Conservation (phyloP, 2,888 invertebrate genomes). For the Xylota segnis region DNA sequence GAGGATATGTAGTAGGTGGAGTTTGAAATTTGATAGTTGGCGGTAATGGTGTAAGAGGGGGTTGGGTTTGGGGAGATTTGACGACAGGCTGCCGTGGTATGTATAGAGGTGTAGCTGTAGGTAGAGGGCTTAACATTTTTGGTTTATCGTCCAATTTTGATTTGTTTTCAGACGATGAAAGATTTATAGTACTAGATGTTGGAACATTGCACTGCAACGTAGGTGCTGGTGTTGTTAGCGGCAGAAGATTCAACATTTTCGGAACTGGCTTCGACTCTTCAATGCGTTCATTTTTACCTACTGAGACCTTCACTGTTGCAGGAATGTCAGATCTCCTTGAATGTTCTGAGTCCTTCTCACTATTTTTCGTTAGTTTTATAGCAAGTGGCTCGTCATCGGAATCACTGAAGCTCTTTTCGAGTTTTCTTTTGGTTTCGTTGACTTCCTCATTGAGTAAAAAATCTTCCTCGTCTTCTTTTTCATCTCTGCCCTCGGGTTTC, state of each 20-base stretch:
- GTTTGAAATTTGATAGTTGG: conserved; percentile 83
- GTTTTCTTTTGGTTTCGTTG: conserved; percentile 82
- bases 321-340: conserved; percentile 71
- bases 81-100: conserved; percentile 51
- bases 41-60: conserved; percentile 70
- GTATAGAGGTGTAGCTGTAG: conserved; percentile 61
- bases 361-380: conserved; percentile 84
- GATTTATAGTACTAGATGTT: conserved; percentile 11
- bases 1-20: conserved; percentile 83
- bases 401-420: conserved; percentile 86
- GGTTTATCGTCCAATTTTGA: conserved; percentile 55
- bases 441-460: conserved; percentile 82
- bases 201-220: conserved; percentile 47
- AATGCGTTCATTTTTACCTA: conserved; percentile 32
- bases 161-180: conserved; percentile 29
- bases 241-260: conserved; percentile 79
- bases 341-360: conserved; percentile 78
- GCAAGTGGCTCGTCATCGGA: conserved; percentile 89
- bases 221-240: conserved; percentile 78
- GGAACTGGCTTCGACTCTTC: conserved; percentile 64
- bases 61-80: conserved; percentile 66
- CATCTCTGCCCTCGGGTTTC: conserved; percentile 77
- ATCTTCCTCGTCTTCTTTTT: conserved; percentile 81
- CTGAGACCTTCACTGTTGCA: conserved; percentile 47
- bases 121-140: conserved; percentile 62